Conservation (phyloP, 2,113 vertebrate genomes). For the Lota lota region DNA sequence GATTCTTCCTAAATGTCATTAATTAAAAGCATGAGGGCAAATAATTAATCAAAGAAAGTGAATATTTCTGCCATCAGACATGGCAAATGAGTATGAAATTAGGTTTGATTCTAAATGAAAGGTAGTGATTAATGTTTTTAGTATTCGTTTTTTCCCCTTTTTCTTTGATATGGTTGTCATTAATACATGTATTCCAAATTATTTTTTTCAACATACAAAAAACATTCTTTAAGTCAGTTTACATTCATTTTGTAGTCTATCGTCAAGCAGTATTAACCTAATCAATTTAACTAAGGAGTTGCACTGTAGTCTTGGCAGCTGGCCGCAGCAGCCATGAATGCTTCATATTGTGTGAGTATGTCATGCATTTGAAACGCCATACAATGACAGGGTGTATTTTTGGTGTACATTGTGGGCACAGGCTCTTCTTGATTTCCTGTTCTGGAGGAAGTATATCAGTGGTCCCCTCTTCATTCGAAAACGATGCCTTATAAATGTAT, state of each 20-base stretch:
- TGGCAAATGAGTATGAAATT: conserved; percentile 17
- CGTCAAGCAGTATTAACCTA: conserved; percentile 7
- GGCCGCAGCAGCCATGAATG: not conserved
- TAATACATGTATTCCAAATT: not conserved
- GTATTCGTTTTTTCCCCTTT: conserved; percentile 3
- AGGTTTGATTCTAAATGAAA: conserved; percentile 9
- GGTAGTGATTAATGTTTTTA: conserved; percentile 4
- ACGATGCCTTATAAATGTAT: too few species aligned
- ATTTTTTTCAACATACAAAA: conserved; percentile 1
- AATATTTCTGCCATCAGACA: conserved; percentile 11
- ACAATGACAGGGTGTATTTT: not conserved
- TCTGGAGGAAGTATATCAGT: too few species aligned
- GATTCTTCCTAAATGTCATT: conserved; percentile 13
- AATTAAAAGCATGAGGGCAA: conserved; percentile 19
- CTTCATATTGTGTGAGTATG: conserved; percentile 2
- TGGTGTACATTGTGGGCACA: not conserved
- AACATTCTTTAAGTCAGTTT: conserved; percentile 7
- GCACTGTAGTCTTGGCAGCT: conserved; percentile 5
- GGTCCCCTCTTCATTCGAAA: too few species aligned
- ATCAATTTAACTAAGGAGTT: conserved; percentile 13
- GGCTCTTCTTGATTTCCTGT: conserved; percentile 58
- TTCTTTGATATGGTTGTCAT: conserved; percentile 8
- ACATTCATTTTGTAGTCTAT: conserved; percentile 8
- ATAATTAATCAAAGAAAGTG: conserved; percentile 15
- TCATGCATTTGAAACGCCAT: conserved; percentile 10